phyloP scores from a whole-genome alignment of 2,113 vertebrate genomes.

The Nasalis larvatus region DNA sequence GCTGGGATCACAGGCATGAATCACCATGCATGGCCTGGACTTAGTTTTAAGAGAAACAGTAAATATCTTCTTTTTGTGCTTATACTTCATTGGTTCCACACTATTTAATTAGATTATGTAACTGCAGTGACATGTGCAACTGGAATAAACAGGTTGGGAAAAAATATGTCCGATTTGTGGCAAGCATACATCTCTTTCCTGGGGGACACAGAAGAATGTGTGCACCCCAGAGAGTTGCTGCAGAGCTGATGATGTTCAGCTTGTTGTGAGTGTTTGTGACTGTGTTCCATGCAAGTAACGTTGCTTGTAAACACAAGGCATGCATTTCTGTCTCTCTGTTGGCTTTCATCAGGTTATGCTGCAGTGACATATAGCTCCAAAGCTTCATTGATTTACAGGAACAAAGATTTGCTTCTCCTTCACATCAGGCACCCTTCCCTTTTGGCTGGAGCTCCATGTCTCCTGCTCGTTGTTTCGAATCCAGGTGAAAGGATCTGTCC shows the following conservation, averaged over 20 bases:
- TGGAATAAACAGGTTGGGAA: neutral
- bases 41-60: neutral
- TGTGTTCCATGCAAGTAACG: neutral
- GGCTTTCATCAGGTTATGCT: neutral
- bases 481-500: neutral
- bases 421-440: rapidly evolving
- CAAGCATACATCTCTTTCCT: neutral
- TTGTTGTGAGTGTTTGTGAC: neutral
- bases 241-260: rapidly evolving
- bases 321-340: neutral
- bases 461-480: neutral
- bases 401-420: neutral
- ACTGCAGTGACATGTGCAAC: neutral
- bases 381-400: too few relatives aligned
- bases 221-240: neutral
- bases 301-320: rapidly evolving
- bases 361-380: neutral
- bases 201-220: rapidly evolving
- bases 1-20: too few relatives aligned
- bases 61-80: neutral
- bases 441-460: neutral
- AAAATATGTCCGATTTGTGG: neutral
- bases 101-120: neutral
- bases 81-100: neutral
- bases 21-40: too few relatives aligned